Evolutionary conservation across 2,113 vertebrate genomes (phyloP).

Genomic region (Pungitius pungitius): DNA sequence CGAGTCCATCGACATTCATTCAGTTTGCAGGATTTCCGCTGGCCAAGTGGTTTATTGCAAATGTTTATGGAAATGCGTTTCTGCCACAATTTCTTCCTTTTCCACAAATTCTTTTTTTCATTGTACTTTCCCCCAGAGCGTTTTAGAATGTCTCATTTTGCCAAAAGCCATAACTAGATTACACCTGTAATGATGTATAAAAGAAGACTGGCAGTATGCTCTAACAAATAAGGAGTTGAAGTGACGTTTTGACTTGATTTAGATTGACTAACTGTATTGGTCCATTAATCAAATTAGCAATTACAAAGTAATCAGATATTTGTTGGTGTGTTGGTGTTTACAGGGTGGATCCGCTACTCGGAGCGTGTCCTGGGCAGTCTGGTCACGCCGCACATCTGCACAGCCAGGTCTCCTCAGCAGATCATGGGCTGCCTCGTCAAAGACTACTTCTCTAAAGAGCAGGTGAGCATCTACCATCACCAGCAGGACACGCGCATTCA

Average conservation of each 20-base stretch:
- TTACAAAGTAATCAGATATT: neutral
- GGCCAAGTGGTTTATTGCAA: neutral
- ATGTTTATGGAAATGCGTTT: too few species aligned
- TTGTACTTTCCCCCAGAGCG: neutral
- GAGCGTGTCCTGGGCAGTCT: constrained; percentile 91
- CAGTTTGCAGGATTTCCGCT: neutral
- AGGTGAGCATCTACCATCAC: constrained; percentile 78
- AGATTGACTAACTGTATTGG: neutral
- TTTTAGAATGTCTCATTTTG: neutral
- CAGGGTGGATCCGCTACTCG: constrained; percentile 95
- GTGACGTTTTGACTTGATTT: neutral
- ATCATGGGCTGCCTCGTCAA: constrained; percentile 97
- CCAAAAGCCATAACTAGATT: neutral
- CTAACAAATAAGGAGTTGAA: neutral
- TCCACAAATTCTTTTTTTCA: neutral
- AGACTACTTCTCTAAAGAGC: constrained; percentile 90
- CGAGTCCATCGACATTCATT: neutral
- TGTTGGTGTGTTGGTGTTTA: constrained; percentile 4
- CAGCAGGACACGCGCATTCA: neutral
- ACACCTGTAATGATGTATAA: neutral
- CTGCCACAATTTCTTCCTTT: too few species aligned
- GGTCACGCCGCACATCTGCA: constrained; percentile 93
- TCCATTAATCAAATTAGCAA: neutral
- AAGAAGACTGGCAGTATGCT: neutral
- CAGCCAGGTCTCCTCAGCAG: constrained; percentile 93